A percentile compares a stretch with the other conserved stretches of the same genome.
These are phyloP conservation scores for Diachasmimorpha longicaudata DNA, from an alignment of 1,140 invertebrate species.

Conservation along the genomic window DNA sequence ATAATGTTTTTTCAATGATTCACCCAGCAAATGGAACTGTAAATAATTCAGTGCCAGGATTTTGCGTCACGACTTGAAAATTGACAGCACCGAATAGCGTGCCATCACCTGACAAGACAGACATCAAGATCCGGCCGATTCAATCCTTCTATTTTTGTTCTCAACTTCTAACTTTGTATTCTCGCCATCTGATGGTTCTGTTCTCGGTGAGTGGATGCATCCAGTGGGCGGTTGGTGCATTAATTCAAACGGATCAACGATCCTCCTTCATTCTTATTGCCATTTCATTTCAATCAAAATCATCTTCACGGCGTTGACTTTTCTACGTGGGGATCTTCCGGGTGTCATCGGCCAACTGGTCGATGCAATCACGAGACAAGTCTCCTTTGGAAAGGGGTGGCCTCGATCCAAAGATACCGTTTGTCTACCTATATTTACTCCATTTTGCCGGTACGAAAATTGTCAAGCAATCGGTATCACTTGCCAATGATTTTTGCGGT, in stretches of 20 bases:
- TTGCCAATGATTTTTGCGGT: conserved; percentile 41
- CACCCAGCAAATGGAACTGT: too few relatives aligned
- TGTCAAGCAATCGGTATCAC: conserved; percentile 37
- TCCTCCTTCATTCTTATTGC: conserved; percentile 40
- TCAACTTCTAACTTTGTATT: not conserved
- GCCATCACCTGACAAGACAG: too few relatives aligned
- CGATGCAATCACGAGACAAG: conserved; percentile 42
- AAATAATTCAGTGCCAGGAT: too few relatives aligned
- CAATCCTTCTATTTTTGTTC: not conserved
- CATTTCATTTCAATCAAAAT: not conserved
- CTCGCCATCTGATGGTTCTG: conserved; percentile 28
- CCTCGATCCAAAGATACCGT: conserved; percentile 54
- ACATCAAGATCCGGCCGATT: too few relatives aligned
- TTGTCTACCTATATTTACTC: not conserved
- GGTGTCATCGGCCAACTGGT: conserved; percentile 54
- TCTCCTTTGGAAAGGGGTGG: conserved; percentile 41
- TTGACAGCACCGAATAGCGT: too few relatives aligned
- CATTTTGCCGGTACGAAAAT: not conserved
- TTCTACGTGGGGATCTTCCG: conserved; percentile 44
- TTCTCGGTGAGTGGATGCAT: not conserved
- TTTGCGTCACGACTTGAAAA: too few relatives aligned
- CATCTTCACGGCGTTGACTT: conserved; percentile 27
- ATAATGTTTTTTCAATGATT: too few relatives aligned
- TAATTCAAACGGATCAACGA: conserved; percentile 57
- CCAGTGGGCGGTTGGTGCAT: conserved; percentile 53